These are phyloP conservation scores for Oryzias sinensis DNA, from an alignment of 2,797 vertebrate species.

Conservation along the genomic window DNA sequence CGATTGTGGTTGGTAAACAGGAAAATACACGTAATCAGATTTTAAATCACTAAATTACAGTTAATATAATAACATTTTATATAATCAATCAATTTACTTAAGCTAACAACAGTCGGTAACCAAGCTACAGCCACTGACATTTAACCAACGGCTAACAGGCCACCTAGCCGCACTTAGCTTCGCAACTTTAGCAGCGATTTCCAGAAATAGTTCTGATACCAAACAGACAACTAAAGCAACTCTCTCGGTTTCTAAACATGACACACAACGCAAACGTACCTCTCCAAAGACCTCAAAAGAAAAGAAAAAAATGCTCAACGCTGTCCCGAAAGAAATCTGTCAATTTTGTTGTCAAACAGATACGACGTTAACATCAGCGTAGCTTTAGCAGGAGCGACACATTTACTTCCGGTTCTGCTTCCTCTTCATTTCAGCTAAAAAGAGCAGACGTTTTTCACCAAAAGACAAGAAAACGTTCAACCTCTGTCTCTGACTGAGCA, in stretches of 20 bases:
- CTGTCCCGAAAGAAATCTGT: slow-evolving; percentile 47
- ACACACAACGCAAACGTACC: slow-evolving; percentile 41
- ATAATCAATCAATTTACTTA: neutral
- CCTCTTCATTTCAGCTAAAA: slow-evolving; percentile 20
- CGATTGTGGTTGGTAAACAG: neutral
- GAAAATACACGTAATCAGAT: no score
- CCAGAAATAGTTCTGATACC: slow-evolving; percentile 8
- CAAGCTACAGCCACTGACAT: neutral
- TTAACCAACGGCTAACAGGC: slow-evolving; percentile 43
- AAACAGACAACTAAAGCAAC: neutral
- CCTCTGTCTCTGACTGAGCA: no score
- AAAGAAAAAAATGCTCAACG: slow-evolving; percentile 26
- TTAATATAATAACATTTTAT: no score
- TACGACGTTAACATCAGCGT: slow-evolving; percentile 53
- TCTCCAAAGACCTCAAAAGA: slow-evolving; percentile 61
- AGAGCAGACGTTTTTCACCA: no score
- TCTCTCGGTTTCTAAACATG: neutral
- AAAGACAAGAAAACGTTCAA: no score
- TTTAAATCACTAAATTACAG: no score
- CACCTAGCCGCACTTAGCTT: slow-evolving; percentile 39
- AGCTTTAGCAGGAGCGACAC: slow-evolving; percentile 37
- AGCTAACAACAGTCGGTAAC: neutral
- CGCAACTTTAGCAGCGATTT: slow-evolving; percentile 30
- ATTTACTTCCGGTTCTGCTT: slow-evolving; percentile 57
- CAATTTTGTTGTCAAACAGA: slow-evolving; percentile 55